A percentile compares a stretch with the other conserved stretches of the same genome.
These are phyloP conservation scores for Campoplex capitator DNA, from an alignment of 2,888 invertebrate genomes.

Conservation along the genomic window DNA sequence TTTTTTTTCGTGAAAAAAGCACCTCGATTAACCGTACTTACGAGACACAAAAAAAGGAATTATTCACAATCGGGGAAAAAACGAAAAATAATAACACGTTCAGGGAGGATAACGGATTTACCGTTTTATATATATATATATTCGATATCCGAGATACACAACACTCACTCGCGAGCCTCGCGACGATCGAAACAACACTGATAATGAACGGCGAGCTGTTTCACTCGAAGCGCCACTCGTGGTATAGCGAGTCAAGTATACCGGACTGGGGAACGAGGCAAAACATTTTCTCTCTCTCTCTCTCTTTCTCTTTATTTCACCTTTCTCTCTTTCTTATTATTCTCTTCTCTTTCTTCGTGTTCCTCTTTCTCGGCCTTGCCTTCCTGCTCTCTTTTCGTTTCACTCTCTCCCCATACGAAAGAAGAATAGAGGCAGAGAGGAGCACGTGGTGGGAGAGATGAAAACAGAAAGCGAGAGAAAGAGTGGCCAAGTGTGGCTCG, in stretches of 20 bases:
- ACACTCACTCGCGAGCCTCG: conserved; percentile 64
- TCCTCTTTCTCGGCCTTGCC: neutral
- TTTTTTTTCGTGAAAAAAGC: neutral
- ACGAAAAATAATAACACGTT: conserved; percentile 28
- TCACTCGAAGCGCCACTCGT: conserved; percentile 65
- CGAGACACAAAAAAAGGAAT: conserved; percentile 14
- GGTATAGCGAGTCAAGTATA: conserved; percentile 54
- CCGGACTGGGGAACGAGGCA: conserved; percentile 45
- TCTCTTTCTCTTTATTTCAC: neutral
- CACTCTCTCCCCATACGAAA: conserved; percentile 17
- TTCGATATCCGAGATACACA: conserved; percentile 45
- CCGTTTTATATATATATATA: conserved; percentile 21
- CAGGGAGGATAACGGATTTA: conserved; percentile 1
- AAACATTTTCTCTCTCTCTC: conserved; percentile 28
- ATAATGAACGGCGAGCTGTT: conserved; percentile 68
- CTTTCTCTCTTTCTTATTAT: neutral
- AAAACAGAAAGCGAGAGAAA: conserved; percentile 60
- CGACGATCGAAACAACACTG: conserved; percentile 72
- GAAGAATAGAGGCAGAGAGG: conserved; percentile 35
- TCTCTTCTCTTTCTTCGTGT: neutral
- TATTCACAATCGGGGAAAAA: conserved; percentile 12
- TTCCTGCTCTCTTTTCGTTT: neutral
- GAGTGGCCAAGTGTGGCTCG: conserved; percentile 30
- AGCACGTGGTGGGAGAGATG: conserved; percentile 63
- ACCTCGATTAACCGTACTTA: conserved; percentile 37